Conservation (phyloP, 1,140 invertebrate genomes). For the Drosophila athabasca region DNA sequence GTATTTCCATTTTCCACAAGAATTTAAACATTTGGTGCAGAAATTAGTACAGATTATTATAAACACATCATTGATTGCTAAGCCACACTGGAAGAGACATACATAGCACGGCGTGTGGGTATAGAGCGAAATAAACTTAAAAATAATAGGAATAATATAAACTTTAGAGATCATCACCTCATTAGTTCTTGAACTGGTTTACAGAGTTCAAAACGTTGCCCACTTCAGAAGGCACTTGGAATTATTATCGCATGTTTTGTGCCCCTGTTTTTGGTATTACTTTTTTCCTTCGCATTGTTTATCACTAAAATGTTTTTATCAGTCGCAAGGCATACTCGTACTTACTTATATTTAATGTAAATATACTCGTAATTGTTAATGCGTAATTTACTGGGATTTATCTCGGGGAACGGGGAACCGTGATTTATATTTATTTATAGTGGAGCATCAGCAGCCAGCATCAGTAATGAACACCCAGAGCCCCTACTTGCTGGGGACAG, state of each 20-base stretch:
- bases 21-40: no score
- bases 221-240: no score
- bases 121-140: no score
- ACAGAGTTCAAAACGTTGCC: no score
- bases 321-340: neutral
- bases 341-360: slow-evolving; percentile 24
- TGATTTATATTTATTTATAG: slow-evolving; percentile 28
- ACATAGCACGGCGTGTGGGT: no score
- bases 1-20: no score
- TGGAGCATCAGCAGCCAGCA: slow-evolving; percentile 16
- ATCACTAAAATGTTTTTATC: slow-evolving; percentile 21
- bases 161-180: no score
- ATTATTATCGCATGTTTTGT: neutral
- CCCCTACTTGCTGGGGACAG: neutral
- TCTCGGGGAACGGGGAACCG: slow-evolving; percentile 9
- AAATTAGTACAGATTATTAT: no score
- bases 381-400: slow-evolving; percentile 42
- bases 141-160: no score
- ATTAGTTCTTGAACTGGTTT: no score
- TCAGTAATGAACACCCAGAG: neutral
- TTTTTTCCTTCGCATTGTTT: neutral
- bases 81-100: no score
- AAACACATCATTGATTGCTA: no score
- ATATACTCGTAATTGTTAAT: slow-evolving; percentile 28
- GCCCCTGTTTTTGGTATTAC: slow-evolving; percentile 1